phyloP scores from a whole-genome alignment of 2,797 vertebrate species.

The Coracias cyanogaster region DNA sequence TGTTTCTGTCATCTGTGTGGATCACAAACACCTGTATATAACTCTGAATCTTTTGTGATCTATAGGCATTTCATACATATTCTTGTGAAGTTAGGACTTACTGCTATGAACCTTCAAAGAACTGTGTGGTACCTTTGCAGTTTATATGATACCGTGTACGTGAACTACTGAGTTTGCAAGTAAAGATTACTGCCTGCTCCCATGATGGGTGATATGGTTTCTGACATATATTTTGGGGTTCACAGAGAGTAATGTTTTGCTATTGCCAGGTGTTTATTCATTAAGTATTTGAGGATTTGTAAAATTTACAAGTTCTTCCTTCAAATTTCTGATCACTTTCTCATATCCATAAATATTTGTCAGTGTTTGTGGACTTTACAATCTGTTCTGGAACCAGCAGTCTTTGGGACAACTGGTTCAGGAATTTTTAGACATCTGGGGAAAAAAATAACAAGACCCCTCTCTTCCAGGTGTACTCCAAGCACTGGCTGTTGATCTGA shows the following conservation, averaged over 20 bases:
- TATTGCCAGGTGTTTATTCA: neutral
- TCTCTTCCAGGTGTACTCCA: neutral
- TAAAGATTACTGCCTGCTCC: neutral
- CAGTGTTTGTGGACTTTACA: neutral
- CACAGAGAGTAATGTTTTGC: neutral
- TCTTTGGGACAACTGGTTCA: neutral
- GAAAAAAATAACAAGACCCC: neutral
- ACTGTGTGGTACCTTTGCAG: neutral
- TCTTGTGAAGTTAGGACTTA: too few species aligned
- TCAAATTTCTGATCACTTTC: neutral
- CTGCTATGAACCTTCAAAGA: neutral
- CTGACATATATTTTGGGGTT: neutral
- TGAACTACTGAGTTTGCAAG: neutral
- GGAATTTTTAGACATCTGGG: neutral
- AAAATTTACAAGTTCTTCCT: neutral
- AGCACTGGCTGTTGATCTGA: neutral
- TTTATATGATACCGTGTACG: fast-evolving
- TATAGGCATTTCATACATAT: neutral
- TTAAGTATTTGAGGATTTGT: neutral
- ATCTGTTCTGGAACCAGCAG: neutral
- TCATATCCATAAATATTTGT: neutral
- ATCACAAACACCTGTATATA: neutral
- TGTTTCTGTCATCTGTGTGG: neutral
- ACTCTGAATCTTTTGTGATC: neutral
- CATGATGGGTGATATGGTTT: fast-evolving